A percentile compares a stretch with the other conserved stretches of the same genome.
Conservation (phyloP, 2,797 vertebrate genomes). For the Vultur gryphus region DNA sequence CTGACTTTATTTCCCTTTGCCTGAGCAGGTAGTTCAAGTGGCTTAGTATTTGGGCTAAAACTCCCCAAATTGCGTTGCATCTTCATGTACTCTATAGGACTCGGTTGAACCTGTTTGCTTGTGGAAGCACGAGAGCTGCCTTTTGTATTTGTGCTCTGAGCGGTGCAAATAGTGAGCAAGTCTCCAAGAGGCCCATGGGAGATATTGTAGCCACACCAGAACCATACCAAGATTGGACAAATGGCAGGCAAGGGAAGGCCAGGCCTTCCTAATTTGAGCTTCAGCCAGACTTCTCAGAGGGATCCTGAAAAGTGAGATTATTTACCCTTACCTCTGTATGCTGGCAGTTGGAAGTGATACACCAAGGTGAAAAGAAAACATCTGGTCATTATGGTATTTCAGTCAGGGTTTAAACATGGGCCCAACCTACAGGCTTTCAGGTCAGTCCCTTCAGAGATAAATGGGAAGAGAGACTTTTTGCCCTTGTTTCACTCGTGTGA, state of each 20-base stretch:
- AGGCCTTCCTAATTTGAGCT: neutral
- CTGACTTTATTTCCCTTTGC: neutral
- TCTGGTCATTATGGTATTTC: neutral
- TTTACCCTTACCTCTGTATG: neutral
- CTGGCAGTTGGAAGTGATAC: neutral
- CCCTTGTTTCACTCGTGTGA: neutral
- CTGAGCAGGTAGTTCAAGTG: neutral
- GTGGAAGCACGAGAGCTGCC: neutral
- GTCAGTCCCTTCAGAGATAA: neutral
- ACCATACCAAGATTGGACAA: neutral
- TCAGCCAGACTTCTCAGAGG: neutral
- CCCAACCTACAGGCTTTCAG: neutral
- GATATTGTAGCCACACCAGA: neutral
- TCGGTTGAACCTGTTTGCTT: neutral
- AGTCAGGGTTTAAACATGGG: neutral
- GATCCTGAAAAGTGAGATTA: neutral
- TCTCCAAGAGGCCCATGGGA: fast-evolving
- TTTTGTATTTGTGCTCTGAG: neutral
- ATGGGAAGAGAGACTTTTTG: neutral
- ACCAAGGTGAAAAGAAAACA: neutral
- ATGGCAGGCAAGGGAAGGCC: neutral
- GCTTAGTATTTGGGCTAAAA: neutral
- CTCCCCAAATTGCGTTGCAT: neutral
- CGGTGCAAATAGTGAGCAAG: neutral
- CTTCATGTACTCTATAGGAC: neutral